These are phyloP conservation scores for Pollicipes pollicipes DNA, from an alignment of 1,140 invertebrate species.

Conservation along the genomic window DNA sequence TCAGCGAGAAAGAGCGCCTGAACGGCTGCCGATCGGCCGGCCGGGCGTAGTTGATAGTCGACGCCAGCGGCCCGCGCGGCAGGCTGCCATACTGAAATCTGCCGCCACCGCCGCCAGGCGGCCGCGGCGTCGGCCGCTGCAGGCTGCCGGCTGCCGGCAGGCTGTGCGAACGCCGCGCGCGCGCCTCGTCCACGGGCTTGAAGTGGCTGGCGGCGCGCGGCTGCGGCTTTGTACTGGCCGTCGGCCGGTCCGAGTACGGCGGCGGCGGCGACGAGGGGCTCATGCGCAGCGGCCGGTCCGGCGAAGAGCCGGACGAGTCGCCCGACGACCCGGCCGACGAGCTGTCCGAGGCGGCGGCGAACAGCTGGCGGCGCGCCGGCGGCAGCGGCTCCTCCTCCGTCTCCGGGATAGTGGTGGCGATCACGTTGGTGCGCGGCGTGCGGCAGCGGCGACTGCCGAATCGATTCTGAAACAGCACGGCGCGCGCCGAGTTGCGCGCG, in stretches of 20 bases:
- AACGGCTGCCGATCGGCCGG: neutral
- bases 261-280: neutral
- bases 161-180: neutral
- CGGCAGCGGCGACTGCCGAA: neutral
- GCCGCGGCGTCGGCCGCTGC: neutral
- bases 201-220: neutral
- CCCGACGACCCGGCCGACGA: neutral
- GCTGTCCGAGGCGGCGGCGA: neutral
- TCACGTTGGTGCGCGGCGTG: neutral
- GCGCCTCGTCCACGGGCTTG: neutral
- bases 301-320: neutral
- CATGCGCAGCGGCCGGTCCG: neutral
- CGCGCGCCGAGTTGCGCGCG: neutral
- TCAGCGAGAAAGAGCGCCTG: neutral
- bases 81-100: neutral
- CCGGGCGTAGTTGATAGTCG: neutral
- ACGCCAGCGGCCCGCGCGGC: neutral
- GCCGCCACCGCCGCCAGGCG: neutral
- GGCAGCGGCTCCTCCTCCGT: slow-evolving; percentile 1
- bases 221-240: too few relatives aligned
- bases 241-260: too few relatives aligned
- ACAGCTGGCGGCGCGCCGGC: neutral
- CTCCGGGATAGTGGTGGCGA: neutral
- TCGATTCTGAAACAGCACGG: neutral
- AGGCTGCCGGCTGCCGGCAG: neutral